phyloP scores from a whole-genome alignment of 2,797 vertebrate genomes.

The Neostethus bicornis region DNA sequence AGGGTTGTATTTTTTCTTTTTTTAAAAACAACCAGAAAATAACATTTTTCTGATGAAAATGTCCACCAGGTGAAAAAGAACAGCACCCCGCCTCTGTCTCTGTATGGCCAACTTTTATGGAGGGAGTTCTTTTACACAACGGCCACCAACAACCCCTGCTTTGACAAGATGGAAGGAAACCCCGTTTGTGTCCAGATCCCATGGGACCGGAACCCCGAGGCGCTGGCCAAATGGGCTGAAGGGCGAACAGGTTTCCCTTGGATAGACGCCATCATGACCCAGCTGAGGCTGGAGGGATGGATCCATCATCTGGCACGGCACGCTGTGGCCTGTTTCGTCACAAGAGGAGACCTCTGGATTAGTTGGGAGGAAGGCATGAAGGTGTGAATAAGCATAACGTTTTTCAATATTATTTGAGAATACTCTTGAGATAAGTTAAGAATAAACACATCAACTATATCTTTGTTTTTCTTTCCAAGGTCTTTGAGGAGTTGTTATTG shows the following conservation, averaged over 20 bases:
- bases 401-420: background rate
- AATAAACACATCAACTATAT: background rate
- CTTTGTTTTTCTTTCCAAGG: slow-evolving; percentile 73
- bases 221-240: slow-evolving; percentile 95
- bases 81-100: slow-evolving; percentile 88
- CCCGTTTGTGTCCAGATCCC: slow-evolving; percentile 95
- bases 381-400: slow-evolving; percentile 64
- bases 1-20: background rate
- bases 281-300: slow-evolving; percentile 95
- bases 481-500: slow-evolving; percentile 93
- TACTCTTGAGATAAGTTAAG: background rate
- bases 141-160: slow-evolving; percentile 92
- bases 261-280: slow-evolving; percentile 97
- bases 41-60: background rate
- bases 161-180: slow-evolving; percentile 98
- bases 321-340: slow-evolving; percentile 93
- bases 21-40: background rate
- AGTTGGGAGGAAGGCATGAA: slow-evolving; percentile 99
- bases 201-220: slow-evolving; percentile 93
- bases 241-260: slow-evolving; percentile 93
- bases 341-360: slow-evolving; percentile 95
- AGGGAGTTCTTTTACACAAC: slow-evolving; percentile 96
- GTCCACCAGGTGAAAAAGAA: slow-evolving; percentile 89
- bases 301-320: slow-evolving; percentile 94
- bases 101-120: slow-evolving; percentile 94